These are phyloP conservation scores for Eublepharis macularius DNA, from an alignment of 2,113 vertebrate genomes.

Conservation along the genomic window DNA sequence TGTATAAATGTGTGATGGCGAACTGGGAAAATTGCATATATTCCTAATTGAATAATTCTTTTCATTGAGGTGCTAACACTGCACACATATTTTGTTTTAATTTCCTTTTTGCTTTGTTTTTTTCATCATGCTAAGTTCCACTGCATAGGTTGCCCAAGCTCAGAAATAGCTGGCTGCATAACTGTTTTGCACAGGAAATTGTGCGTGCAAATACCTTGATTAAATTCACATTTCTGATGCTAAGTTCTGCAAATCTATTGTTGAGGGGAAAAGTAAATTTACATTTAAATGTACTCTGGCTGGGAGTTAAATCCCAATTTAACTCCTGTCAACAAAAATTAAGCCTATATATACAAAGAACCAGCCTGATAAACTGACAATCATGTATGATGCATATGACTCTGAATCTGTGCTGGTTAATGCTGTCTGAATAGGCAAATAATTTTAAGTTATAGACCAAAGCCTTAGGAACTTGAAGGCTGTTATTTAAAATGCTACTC, in stretches of 20 bases:
- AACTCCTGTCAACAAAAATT: slow-evolving; percentile 73
- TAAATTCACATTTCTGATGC: slow-evolving; percentile 55
- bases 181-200: slow-evolving; percentile 59
- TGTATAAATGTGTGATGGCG: not conserved
- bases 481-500: slow-evolving; percentile 60
- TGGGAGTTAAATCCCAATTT: slow-evolving; percentile 72
- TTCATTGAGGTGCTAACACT: not conserved
- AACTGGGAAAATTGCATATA: not conserved
- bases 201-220: slow-evolving; percentile 57
- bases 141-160: not conserved
- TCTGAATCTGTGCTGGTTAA: slow-evolving; percentile 64
- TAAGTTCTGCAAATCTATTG: slow-evolving; percentile 60
- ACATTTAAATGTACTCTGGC: slow-evolving; percentile 67
- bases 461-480: slow-evolving; percentile 45
- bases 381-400: slow-evolving; percentile 58
- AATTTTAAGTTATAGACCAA: slow-evolving; percentile 60
- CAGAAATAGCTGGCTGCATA: slow-evolving; percentile 30
- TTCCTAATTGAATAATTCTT: not conserved
- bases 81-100: not conserved
- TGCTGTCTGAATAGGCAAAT: slow-evolving; percentile 58
- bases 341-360: slow-evolving; percentile 63
- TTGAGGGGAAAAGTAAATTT: slow-evolving; percentile 66
- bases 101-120: not conserved
- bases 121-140: slow-evolving; percentile 19
- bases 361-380: slow-evolving; percentile 53